Evolutionary conservation across 2,888 invertebrate genomes (phyloP).

Genomic region (Lampropteryx suffumata): DNA sequence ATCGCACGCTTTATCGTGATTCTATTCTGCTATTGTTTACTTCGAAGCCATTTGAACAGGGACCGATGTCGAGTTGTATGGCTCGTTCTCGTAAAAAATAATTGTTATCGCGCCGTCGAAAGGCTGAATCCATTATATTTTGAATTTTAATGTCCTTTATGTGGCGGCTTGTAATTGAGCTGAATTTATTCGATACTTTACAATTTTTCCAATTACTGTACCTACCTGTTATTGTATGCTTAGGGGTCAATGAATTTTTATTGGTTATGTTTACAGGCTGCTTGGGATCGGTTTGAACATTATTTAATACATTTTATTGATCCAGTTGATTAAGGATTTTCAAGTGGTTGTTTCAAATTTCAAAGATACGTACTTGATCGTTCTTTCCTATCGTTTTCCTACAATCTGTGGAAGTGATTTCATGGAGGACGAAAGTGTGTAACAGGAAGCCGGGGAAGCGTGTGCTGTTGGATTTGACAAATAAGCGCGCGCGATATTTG

Average conservation of each 20-base stretch:
- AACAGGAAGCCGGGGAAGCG: too few species aligned
- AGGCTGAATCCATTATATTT: conserved; percentile 34
- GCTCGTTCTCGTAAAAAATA: conserved; percentile 41
- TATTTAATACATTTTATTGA: neutral
- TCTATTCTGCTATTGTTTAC: conserved; percentile 2
- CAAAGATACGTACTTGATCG: too few species aligned
- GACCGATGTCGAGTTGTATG: conserved; percentile 15
- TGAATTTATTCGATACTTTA: conserved; percentile 29
- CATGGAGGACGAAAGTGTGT: too few species aligned
- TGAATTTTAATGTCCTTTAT: conserved; percentile 34
- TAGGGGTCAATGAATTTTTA: conserved; percentile 16
- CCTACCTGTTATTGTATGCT: conserved; percentile 12
- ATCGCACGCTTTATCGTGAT: conserved; percentile 2
- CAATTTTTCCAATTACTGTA: conserved; percentile 20
- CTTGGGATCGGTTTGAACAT: conserved; percentile 1
- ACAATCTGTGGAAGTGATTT: too few species aligned
- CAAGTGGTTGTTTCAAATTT: too few species aligned
- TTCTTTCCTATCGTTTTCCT: too few species aligned
- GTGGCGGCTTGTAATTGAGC: conserved; percentile 35
- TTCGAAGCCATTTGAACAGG: neutral
- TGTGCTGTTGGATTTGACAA: too few species aligned
- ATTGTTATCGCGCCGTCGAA: conserved; percentile 41
- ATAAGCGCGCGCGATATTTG: too few species aligned
- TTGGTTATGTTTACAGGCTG: neutral
- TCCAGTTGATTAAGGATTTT: too few species aligned